Conservation (phyloP, 30 jellyfish, hydroid and myxozoan genomes). For the Aurelia sp. region DNA sequence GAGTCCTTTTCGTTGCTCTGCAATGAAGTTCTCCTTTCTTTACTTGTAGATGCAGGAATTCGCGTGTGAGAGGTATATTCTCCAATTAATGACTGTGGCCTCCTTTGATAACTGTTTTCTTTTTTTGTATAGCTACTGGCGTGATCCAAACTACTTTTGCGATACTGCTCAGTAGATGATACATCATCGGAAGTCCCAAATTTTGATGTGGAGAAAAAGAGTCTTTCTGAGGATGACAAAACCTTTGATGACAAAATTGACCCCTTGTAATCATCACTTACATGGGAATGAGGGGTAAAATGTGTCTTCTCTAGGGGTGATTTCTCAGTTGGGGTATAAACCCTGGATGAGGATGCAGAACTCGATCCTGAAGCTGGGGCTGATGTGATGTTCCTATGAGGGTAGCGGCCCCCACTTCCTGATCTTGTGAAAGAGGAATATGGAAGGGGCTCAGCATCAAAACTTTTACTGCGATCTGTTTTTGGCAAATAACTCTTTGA, state of each 20-base stretch:
- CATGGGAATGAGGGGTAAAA: neutral
- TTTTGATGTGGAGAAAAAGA: constrained; percentile 30
- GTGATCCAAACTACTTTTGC: constrained; percentile 27
- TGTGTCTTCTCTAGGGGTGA: constrained; percentile 20
- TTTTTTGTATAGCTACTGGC: neutral
- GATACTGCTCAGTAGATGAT: neutral
- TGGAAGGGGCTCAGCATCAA: constrained; percentile 37
- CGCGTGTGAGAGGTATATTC: neutral
- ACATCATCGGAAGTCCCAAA: neutral
- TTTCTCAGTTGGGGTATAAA: constrained; percentile 13
- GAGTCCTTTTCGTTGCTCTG: constrained; percentile 8
- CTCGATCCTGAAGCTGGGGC: constrained; percentile 34
- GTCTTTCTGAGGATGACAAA: constrained; percentile 32
- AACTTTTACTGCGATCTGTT: constrained; percentile 58
- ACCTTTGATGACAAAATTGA: constrained; percentile 39
- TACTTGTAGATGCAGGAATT: neutral
- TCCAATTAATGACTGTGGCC: constrained; percentile 10
- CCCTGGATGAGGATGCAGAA: constrained; percentile 48
- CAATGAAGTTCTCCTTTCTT: neutral
- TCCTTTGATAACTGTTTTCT: neutral
- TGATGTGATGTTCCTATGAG: constrained; percentile 27
- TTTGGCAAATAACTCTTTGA: constrained; percentile 14
- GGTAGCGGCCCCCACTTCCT: constrained; percentile 61
- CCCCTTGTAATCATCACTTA: neutral
- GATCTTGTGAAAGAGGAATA: constrained; percentile 48